Evolutionary conservation across 2,888 invertebrate genomes (phyloP).

Genomic region (Syrista parreyssii): DNA sequence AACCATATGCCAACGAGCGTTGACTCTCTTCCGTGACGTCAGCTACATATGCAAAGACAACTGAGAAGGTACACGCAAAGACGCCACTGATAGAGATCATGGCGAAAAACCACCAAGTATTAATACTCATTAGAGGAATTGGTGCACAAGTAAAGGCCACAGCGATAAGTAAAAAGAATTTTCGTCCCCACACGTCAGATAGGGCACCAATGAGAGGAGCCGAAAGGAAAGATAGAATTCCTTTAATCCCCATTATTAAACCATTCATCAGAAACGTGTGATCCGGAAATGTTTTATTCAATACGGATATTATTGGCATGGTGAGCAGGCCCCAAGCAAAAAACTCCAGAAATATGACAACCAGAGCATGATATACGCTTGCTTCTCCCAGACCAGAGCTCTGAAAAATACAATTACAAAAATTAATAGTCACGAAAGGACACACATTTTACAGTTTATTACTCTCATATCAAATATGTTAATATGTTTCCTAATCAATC

Average conservation of each 20-base stretch:
- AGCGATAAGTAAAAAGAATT: constrained; percentile 96
- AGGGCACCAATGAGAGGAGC: constrained; percentile 97
- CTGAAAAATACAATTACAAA: constrained; percentile 66
- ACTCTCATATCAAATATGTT: background rate
- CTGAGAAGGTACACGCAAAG: constrained; percentile 99
- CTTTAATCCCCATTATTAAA: constrained; percentile 98
- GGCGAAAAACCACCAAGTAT: constrained; percentile 99
- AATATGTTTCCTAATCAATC: background rate
- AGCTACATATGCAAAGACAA: constrained; percentile 99
- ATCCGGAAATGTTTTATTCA: constrained; percentile 98
- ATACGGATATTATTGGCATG: constrained; percentile 93
- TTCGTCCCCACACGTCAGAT: constrained; percentile 98
- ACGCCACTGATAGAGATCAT: constrained; percentile 99
- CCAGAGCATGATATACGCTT: constrained; percentile 97
- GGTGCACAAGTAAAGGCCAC: constrained; percentile 99
- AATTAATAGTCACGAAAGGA: background rate
- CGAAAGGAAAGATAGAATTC: constrained; percentile 95
- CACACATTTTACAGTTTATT: background rate
- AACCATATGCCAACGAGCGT: constrained; percentile 93
- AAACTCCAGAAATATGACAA: constrained; percentile 99
- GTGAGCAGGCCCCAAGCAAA: constrained; percentile 99
- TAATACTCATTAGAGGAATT: constrained; percentile 98
- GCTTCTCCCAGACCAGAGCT: constrained; percentile 92
- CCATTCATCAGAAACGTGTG: constrained; percentile 99
- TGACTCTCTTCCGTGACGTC: constrained; percentile 98